These are phyloP conservation scores for Glandiceps talaboti DNA, from an alignment of 53 echinoderm and acorn worm genomes.

Conservation along the genomic window DNA sequence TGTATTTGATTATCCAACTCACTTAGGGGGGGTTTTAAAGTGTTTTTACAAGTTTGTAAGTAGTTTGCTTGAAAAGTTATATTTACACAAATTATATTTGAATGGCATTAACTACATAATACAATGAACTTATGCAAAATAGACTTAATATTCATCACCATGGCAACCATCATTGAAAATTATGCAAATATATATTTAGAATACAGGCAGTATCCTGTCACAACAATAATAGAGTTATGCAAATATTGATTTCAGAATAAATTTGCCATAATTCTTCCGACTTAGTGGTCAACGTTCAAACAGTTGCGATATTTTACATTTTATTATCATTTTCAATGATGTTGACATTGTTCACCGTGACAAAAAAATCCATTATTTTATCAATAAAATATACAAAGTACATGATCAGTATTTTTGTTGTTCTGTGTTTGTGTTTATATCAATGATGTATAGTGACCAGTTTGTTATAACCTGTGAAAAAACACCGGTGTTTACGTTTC, in stretches of 20 bases:
- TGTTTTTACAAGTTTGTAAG: not conserved
- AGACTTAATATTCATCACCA: not conserved
- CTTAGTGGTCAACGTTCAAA: too few relatives aligned
- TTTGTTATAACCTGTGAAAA: too few relatives aligned
- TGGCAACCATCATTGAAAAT: not conserved
- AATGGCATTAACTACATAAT: not conserved
- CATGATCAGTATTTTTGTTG: not conserved
- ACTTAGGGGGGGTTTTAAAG: not conserved
- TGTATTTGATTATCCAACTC: too few relatives aligned
- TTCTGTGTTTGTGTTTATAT: too few relatives aligned
- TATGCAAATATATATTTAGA: not conserved
- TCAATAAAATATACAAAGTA: not conserved
- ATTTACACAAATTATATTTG: not conserved
- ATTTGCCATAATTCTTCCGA: too few relatives aligned
- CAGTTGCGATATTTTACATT: too few relatives aligned
- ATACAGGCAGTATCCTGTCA: not conserved
- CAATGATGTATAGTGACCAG: too few relatives aligned
- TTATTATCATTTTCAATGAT: not conserved
- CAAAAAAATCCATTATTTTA: not conserved
- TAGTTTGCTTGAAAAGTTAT: not conserved
- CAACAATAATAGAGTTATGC: too few relatives aligned
- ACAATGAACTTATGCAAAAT: not conserved
- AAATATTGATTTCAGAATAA: too few relatives aligned
- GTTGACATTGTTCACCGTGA: not conserved
- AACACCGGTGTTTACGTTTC: too few relatives aligned